These are phyloP conservation scores for Penaeus vannamei DNA, from an alignment of 1,140 invertebrate species.

Conservation along the genomic window DNA sequence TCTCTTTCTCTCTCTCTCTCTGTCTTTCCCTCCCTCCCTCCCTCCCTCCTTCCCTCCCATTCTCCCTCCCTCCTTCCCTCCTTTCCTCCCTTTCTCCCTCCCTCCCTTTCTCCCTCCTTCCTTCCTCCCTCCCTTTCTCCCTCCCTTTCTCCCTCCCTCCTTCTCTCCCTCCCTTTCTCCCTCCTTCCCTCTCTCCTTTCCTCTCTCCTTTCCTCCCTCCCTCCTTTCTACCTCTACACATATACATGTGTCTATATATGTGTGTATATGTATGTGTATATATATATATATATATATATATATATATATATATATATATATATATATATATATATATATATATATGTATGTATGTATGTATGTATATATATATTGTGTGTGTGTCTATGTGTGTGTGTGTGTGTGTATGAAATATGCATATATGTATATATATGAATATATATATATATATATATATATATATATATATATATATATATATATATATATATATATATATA, in stretches of 20 bases:
- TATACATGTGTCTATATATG: neutral
- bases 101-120: neutral
- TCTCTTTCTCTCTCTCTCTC: too few relatives aligned
- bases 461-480: too few relatives aligned
- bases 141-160: neutral
- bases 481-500: too few relatives aligned
- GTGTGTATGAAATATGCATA: too few relatives aligned
- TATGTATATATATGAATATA: too few relatives aligned
- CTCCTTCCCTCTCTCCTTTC: conserved; percentile 10
- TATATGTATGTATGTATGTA: neutral
- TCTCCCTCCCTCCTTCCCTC: neutral
- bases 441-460: too few relatives aligned
- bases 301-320: neutral
- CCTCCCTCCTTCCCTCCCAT: neutral
- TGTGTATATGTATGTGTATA: neutral
- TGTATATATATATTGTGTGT: neutral
- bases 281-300: neutral
- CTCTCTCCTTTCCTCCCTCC: conserved; percentile 10
- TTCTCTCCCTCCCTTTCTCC: conserved; percentile 11
- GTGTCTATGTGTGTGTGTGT: too few relatives aligned
- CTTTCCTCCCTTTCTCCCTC: neutral
- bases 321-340: neutral
- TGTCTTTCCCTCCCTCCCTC: neutral
- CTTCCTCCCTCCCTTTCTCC: neutral
- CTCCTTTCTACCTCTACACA: neutral